Conservation (phyloP, 1,140 invertebrate species). For the Drosophila pectinifera region DNA sequence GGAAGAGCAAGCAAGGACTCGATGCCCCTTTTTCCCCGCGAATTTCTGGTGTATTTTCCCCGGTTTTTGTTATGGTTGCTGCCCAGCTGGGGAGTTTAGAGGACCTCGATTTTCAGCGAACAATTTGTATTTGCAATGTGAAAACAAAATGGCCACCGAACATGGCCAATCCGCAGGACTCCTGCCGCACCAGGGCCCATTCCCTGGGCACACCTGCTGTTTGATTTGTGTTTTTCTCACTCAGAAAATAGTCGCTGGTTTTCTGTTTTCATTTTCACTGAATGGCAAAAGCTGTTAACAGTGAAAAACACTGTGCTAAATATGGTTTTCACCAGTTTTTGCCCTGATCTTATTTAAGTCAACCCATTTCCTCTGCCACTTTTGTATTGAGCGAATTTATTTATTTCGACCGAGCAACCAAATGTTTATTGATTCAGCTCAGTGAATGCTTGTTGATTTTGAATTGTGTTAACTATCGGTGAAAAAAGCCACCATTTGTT, state of each 20-base stretch:
- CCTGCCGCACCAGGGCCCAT: background rate
- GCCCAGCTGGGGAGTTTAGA: constrained; percentile 39
- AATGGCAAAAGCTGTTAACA: constrained; percentile 45
- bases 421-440: constrained; percentile 46
- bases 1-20: constrained; percentile 21
- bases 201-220: constrained; percentile 66
- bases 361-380: background rate
- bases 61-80: constrained; percentile 12
- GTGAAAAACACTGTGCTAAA: constrained; percentile 55
- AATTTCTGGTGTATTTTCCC: constrained; percentile 33
- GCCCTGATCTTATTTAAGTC: constrained; percentile 24
- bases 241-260: constrained; percentile 36
- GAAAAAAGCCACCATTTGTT: background rate
- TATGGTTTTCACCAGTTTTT: constrained; percentile 37
- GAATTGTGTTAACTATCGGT: constrained; percentile 20
- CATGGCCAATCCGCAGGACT: constrained; percentile 25
- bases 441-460: constrained; percentile 39
- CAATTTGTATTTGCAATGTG: constrained; percentile 80
- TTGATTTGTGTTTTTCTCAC: constrained; percentile 70
- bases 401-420: constrained; percentile 30
- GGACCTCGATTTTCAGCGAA: constrained; percentile 47
- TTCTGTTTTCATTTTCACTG: constrained; percentile 36
- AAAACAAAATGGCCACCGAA: constrained; percentile 74
- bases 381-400: constrained; percentile 6
- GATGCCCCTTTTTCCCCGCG: constrained; percentile 2